Base-by-base conservation (phyloP, 2,797 vertebrate genomes). In the Graptemys geographica region DNA sequence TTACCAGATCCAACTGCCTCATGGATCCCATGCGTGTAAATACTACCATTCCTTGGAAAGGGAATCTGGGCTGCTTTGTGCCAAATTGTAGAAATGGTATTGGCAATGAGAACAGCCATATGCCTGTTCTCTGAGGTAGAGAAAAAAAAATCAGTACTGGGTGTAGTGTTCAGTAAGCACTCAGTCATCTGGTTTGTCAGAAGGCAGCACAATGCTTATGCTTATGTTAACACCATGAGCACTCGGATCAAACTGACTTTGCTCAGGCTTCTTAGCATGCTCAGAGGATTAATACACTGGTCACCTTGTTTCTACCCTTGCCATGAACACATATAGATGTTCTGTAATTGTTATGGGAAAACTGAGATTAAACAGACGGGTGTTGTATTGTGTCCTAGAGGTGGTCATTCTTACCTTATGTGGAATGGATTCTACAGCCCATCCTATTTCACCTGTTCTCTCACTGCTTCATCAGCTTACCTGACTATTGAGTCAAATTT, bases 131-230 rank as follows among this genome's bases (percentile, higher is more conserved):
- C 23, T 83, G 11, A 56, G 11, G 28, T 16, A 80, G 47, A 27
- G 62, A 6, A 11, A 25, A 72, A 85, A 85, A 37, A 19, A 69
- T 44, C 21, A 52, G 4, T 27, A 25, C 69, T 81, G 49, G n/a
- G 52, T 4, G 87, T 0, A 0, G 23, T 33, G 72, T 49, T 76
- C 47, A 13, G 47, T 9, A 15, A 62, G 13, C 16, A 31, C n/a
- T 3, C 81, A 79, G 11, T 80, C 41, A 28, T 28, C 9, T 28
- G 25, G 11, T 84, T 94, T 81, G 44, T 83, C 37, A 84, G 51
- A 79, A 3, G 52, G 11, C 1, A 16, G 25, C 0, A 0, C 4
- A 81, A 27, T 10, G 37, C 3, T 82, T 57, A 27, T 10, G 37
- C 3, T 82, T 57, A 59, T 44, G 28, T 57, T 44, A 81, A 41